These are phyloP conservation scores for Lagopus muta DNA, from an alignment of 2,113 vertebrate genomes.

Conservation along the genomic window DNA sequence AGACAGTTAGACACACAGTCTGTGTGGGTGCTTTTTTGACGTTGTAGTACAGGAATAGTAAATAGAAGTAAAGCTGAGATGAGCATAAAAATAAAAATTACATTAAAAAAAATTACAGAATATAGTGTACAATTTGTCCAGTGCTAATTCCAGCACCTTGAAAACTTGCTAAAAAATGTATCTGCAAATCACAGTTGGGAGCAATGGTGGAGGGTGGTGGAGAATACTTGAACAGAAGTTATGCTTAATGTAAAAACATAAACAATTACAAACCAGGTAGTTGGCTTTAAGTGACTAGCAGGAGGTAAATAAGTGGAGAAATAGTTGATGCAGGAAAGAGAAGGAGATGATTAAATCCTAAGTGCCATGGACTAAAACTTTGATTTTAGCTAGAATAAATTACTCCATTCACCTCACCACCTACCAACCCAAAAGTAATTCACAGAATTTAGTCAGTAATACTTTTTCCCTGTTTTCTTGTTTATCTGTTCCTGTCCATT, in stretches of 20 bases:
- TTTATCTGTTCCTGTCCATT: not conserved
- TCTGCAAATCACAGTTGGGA: not conserved
- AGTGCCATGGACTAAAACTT: not conserved
- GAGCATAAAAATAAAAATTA: not conserved
- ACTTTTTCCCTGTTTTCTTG: not conserved
- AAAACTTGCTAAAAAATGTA: not conserved
- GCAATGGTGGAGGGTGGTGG: not conserved
- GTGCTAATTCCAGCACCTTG: not conserved
- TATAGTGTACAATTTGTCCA: not conserved
- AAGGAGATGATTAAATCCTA: not conserved
- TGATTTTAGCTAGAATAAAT: conserved; percentile 13
- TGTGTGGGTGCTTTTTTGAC: not conserved
- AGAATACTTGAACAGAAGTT: not conserved
- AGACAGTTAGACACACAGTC: not conserved
- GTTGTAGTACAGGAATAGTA: not conserved
- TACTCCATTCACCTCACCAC: not conserved
- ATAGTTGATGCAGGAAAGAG: not conserved
- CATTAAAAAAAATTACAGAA: not conserved
- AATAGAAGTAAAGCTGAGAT: not conserved
- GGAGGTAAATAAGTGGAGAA: not conserved
- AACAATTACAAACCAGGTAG: not conserved
- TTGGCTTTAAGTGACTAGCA: not conserved
- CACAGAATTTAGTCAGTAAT: not conserved
- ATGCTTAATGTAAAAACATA: not conserved
- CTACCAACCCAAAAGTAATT: not conserved